phyloP scores from a whole-genome alignment of 2,113 vertebrate genomes.

The Chaenocephalus aceratus region DNA sequence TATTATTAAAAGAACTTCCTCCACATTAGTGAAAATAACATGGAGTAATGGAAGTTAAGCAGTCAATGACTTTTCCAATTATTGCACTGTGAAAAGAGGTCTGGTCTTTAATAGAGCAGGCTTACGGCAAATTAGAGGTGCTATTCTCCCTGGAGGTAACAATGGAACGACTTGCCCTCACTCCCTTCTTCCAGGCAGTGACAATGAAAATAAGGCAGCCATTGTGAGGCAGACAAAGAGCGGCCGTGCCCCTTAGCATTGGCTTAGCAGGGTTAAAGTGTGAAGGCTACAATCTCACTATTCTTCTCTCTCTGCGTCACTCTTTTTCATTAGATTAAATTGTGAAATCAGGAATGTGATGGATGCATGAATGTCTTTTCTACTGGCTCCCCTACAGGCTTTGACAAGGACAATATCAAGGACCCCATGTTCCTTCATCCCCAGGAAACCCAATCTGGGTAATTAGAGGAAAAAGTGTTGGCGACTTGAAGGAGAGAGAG shows the following conservation, averaged over 20 bases:
- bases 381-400: conserved; percentile 80
- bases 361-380: conserved; percentile 83
- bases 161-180: conserved; percentile 68
- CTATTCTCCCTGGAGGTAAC: conserved; percentile 84
- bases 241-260: conserved; percentile 79
- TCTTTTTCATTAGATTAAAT: conserved; percentile 87
- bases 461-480: conserved; percentile 83
- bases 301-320: conserved; percentile 50
- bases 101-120: conserved; percentile 89
- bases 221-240: conserved; percentile 86
- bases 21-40: conserved; percentile 75
- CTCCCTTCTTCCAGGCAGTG: conserved; percentile 49
- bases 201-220: conserved; percentile 86
- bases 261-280: conserved; percentile 79
- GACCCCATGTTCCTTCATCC: conserved; percentile 73
- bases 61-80: conserved; percentile 88
- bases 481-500: conserved; percentile 65
- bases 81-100: conserved; percentile 90
- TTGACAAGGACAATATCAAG: conserved; percentile 84
- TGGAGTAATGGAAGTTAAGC: conserved; percentile 80
- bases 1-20: conserved; percentile 71
- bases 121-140: conserved; percentile 90
- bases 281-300: conserved; percentile 59
- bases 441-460: conserved; percentile 86
- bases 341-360: conserved; percentile 84